These are phyloP conservation scores for Pelecanoides urinatrix DNA, from an alignment of 2,113 vertebrate species.

Conservation along the genomic window DNA sequence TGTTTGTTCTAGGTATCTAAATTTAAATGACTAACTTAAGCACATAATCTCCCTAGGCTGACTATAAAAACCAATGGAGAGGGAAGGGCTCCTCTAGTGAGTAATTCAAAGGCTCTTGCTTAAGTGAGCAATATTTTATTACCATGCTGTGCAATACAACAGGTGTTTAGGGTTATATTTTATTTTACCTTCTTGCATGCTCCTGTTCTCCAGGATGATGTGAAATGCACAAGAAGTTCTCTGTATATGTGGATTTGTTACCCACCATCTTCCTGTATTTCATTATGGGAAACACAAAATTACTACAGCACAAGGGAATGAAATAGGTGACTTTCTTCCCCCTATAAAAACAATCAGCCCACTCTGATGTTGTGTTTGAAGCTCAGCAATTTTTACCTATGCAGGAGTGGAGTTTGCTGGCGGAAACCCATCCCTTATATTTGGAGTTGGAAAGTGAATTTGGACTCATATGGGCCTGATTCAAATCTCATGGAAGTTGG, in stretches of 20 bases:
- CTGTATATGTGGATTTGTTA: not conserved
- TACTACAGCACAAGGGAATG: not conserved
- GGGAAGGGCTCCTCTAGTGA: not conserved
- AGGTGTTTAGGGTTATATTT: not conserved
- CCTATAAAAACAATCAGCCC: not conserved
- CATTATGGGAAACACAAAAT: not conserved
- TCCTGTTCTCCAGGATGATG: not conserved
- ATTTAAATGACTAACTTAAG: constrained; percentile 34
- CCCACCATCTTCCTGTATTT: not conserved
- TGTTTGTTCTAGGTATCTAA: constrained; percentile 51
- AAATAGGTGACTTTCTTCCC: not conserved
- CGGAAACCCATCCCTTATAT: not conserved
- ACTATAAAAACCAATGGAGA: constrained; percentile 15
- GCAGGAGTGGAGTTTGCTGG: rapidly evolving
- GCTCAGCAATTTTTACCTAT: not conserved
- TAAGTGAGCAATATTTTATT: not conserved
- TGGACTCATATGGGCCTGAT: not conserved
- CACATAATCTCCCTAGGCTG: constrained; percentile 34
- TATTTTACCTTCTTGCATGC: not conserved
- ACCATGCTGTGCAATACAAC: not conserved
- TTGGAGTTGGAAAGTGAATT: not conserved
- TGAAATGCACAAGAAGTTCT: not conserved
- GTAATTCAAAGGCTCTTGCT: constrained; percentile 24
- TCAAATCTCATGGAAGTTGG: not conserved
- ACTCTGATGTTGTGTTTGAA: not conserved